Evolutionary conservation across 2,888 invertebrate genomes (phyloP), one percentile per base, ranked within the genome.

Genomic region (Lasioglossum villosulum): DNA sequence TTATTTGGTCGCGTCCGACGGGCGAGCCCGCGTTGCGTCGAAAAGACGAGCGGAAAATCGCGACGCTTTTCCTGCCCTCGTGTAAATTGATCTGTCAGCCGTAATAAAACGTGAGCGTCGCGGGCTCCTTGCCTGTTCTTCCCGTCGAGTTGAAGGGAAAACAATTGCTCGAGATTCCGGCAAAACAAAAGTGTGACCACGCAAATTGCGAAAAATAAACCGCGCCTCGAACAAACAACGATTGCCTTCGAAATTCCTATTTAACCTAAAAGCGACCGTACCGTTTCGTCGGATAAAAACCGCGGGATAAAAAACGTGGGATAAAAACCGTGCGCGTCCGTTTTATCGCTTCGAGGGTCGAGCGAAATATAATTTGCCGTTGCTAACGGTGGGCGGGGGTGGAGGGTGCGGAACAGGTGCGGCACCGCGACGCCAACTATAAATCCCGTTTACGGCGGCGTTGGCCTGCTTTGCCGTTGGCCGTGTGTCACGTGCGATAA

Each of bases 21-120:
- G 4, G 1, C 19, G 27, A 2, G 27, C 14, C 23, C 19, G 0
- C 10, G 48, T 68, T 23, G 27, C 71, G 48, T 42, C 16, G n/a
- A 63, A 78, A 59, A n/a, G 72, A 63, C 71, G 66, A 68, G 39
- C 75, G 66, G 34, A 48, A 34, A 71, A 71, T 75, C 56, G 70
- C 75, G 75, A 75, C 70, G 75, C 48, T 56, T 76, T 75, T 27
- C 70, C 68, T 30, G 34, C 37, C n/a, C 27, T 16, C 27, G 52
- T 52, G 82, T 74, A 82, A 82, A 82, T 82, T 74, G 52, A 68
- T 68, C 68, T 78, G 73, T 78, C 78, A 56, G 23, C 19, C 34
- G 73, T 78, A 82, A 78, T 72, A 23, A 78, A 78, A 74, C 74
- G 68, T 14, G 66, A 37, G 27, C 56, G n/a, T 52, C 56, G 10